A percentile compares a stretch with the other conserved stretches of the same genome.
These are phyloP conservation scores for Phoeniculus purpureus DNA, from an alignment of 2,797 vertebrate species.

Conservation along the genomic window DNA sequence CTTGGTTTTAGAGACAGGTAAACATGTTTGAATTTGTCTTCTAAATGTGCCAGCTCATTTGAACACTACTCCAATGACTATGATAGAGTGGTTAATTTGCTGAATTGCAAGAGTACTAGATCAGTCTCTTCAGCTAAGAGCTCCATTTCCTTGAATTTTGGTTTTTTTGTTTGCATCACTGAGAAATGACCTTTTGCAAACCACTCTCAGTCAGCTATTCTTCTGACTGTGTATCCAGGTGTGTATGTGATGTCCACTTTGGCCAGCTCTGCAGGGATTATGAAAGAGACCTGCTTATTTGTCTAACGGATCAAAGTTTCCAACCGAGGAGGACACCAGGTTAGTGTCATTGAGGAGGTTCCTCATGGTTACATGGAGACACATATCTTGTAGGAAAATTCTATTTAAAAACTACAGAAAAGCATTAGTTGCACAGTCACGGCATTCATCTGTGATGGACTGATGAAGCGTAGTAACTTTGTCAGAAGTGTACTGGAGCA, in stretches of 20 bases:
- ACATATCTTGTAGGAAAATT: not conserved
- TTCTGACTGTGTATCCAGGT: not conserved
- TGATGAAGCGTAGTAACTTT: not conserved
- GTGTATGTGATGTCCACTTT: not conserved
- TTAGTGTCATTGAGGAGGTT: not conserved
- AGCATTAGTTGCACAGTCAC: not conserved
- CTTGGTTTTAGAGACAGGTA: not conserved
- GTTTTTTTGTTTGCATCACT: constrained; percentile 6
- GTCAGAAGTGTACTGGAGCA: not conserved
- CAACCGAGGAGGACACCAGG: not conserved
- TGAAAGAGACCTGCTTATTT: not conserved
- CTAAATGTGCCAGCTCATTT: not conserved
- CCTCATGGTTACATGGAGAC: not conserved
- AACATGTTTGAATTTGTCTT: not conserved
- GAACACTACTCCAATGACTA: constrained; percentile 3
- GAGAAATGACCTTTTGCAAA: not conserved
- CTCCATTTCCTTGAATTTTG: not conserved
- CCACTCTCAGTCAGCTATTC: not conserved
- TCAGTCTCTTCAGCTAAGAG: constrained; percentile 5
- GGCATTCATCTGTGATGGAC: not conserved
- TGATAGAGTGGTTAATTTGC: constrained; percentile 8
- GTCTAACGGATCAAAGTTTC: not conserved
- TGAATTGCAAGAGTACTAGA: not conserved
- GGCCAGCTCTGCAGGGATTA: not conserved
- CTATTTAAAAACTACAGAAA: not conserved